phyloP scores from a whole-genome alignment of 2,888 invertebrate genomes.

The Drepanosiphum platanoidis region DNA sequence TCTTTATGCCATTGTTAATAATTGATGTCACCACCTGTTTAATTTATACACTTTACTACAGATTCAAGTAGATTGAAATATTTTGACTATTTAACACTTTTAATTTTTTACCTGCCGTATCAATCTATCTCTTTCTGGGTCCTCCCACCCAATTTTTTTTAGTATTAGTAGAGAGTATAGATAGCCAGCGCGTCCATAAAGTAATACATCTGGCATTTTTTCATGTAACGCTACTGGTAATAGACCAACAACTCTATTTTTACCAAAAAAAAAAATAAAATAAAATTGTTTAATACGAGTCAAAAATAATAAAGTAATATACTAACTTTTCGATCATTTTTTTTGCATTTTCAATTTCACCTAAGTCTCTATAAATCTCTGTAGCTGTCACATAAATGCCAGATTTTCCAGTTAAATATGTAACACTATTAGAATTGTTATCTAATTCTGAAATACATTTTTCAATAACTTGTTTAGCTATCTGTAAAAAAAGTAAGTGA shows the following conservation, averaged over 20 bases:
- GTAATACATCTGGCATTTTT: conserved; percentile 79
- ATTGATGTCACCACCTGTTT: conserved; percentile 62
- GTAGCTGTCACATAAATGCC: conserved; percentile 76
- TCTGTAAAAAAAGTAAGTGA: conserved; percentile 66
- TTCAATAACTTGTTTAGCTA: conserved; percentile 68
- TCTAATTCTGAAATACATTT: conserved; percentile 68
- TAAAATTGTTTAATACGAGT: conserved; percentile 32
- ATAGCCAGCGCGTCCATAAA: conserved; percentile 88
- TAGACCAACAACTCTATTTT: conserved; percentile 66
- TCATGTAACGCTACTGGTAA: conserved; percentile 66
- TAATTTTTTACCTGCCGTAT: conserved; percentile 71
- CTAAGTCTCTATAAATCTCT: conserved; percentile 72
- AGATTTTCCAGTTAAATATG: conserved; percentile 77
- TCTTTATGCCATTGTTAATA: conserved; percentile 73
- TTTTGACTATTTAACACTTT: not conserved
- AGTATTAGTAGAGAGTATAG: conserved; percentile 81
- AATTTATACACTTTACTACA: conserved; percentile 20
- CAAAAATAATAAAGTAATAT: not conserved
- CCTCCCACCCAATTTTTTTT: conserved; percentile 73
- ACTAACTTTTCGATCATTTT: conserved; percentile 70
- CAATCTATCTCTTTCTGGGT: conserved; percentile 72
- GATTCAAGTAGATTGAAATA: conserved; percentile 2
- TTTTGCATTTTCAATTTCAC: conserved; percentile 70
- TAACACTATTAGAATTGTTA: conserved; percentile 69
- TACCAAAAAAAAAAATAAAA: conserved; percentile 54